A percentile compares a stretch with the other conserved stretches of the same genome.
Conservation (phyloP, 2,888 invertebrate species). For the Noctua pronuba region DNA sequence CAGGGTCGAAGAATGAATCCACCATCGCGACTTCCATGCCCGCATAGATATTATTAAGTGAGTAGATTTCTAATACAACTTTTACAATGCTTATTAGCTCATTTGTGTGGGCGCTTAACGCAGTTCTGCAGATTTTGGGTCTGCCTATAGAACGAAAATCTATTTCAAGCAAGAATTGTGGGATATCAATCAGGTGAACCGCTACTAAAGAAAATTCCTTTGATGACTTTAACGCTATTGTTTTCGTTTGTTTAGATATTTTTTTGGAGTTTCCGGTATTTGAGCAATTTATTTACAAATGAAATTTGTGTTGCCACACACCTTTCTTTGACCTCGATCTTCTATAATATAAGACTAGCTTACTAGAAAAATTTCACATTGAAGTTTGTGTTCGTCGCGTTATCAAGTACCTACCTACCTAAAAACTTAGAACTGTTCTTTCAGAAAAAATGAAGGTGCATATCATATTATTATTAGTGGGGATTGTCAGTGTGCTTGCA, state of each 20-base stretch:
- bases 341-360: slow-evolving; percentile 77
- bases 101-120: not conserved
- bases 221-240: not conserved
- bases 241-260: slow-evolving; percentile 6
- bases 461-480: slow-evolving; percentile 74
- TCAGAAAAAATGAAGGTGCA: slow-evolving; percentile 78
- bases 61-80: slow-evolving; percentile 41
- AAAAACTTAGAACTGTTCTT: slow-evolving; percentile 60
- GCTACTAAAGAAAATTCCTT: not conserved
- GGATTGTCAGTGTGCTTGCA: slow-evolving; percentile 73
- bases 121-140: not conserved
- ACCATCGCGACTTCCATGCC: slow-evolving; percentile 65
- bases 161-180: not conserved
- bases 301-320: slow-evolving; percentile 69
- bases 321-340: slow-evolving; percentile 85
- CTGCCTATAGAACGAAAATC: not conserved
- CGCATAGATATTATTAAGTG: slow-evolving; percentile 59
- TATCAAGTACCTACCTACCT: slow-evolving; percentile 29
- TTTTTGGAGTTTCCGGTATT: slow-evolving; percentile 35
- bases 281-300: slow-evolving; percentile 70
- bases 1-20: slow-evolving; percentile 69
- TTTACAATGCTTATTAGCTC: not conserved
- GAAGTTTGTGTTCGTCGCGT: slow-evolving; percentile 32
- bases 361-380: slow-evolving; percentile 60
- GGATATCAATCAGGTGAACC: not conserved